These are phyloP conservation scores for Rhea americana DNA, from an alignment of 2,113 vertebrate species.

Conservation along the genomic window DNA sequence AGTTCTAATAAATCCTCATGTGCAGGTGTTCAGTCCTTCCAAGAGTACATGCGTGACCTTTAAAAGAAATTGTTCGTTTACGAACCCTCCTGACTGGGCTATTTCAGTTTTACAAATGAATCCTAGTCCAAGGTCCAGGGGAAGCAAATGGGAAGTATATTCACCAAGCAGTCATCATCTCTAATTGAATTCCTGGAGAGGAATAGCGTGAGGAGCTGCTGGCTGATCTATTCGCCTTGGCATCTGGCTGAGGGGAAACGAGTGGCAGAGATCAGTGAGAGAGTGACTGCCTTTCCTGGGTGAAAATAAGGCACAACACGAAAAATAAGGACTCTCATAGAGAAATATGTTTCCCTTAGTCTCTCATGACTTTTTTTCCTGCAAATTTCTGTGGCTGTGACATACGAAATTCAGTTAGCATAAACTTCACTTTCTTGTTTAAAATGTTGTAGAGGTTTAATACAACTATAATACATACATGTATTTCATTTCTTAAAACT, in stretches of 20 bases:
- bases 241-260: background rate
- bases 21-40: background rate
- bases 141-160: background rate
- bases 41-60: background rate
- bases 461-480: background rate
- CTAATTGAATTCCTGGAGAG: slow-evolving; percentile 20
- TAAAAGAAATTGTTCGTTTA: background rate
- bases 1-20: background rate
- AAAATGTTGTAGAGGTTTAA: slow-evolving; percentile 28
- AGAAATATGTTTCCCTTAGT: background rate
- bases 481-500: slow-evolving; percentile 52
- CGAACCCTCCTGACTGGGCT: background rate
- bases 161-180: background rate
- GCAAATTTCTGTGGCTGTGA: background rate
- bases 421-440: background rate
- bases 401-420: background rate
- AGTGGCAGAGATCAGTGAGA: background rate
- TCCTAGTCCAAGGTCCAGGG: background rate
- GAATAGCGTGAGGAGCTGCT: background rate
- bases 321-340: background rate
- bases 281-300: background rate
- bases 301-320: background rate
- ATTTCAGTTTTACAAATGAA: slow-evolving; percentile 15
- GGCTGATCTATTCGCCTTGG: background rate
- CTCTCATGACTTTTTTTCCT: background rate